Base-by-base conservation (phyloP, 1,140 invertebrate species). In the Pentalonia nigronervosa region DNA sequence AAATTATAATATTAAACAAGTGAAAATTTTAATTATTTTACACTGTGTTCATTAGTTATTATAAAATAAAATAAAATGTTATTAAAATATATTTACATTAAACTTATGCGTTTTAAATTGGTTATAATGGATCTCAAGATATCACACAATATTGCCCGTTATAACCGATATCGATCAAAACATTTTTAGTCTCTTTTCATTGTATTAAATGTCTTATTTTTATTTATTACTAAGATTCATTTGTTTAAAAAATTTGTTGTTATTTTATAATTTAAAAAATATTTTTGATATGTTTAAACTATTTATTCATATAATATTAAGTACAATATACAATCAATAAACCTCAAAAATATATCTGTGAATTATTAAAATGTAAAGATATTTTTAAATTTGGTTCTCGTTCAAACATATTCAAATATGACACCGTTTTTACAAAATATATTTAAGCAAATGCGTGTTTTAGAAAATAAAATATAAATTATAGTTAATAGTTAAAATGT, bases 101-200 rank as follows among this genome's bases (percentile, higher is more conserved):
- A 48, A 23, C 84, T 56, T 89, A 14, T 89, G 30, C 30, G 41
- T 89, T 89, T 7, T 0, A 89, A 89, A 89, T 53, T 56, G 88
- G 88, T 89, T 89, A 89, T 89, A 89, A 89, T 56, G 88, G 88
- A 89, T 89, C 34, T 89, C 34, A 41, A 89, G 48, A 56, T 23
- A 30, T 56, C 48, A 89, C n/a, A 56, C 34, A 36, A 53, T 56
- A 25, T 89, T 89, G 88, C 88, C 88, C 50, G 1, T 89, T 89
- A 89, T 89, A 89, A 89, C 88, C 88, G 21, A 89, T 56, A 56
- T 89, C 9, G 20, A 87, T 17, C 76, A 76, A 76, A n/a, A 76
- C 14, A 34, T 76, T 76, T 41, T 76, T n/a, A 76, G 14, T 76
- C 30, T 76, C n/a, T 76, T 76, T 76, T 14, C 30, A 76, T 76